phyloP scores from a whole-genome alignment of 2,888 invertebrate species.

The Kuschelorhynchus macadamiae region DNA sequence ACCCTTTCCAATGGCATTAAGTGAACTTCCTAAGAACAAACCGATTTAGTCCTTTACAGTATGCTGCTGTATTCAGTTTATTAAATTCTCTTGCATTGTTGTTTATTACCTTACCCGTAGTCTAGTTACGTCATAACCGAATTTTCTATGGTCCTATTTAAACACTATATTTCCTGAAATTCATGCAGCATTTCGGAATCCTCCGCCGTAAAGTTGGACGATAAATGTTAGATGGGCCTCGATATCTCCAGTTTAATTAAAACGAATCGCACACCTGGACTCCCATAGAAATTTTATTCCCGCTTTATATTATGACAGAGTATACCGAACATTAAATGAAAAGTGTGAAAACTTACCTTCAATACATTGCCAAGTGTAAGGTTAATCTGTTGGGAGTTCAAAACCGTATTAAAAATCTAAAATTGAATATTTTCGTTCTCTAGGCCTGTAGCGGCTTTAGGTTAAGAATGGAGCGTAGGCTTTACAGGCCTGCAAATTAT shows the following conservation, averaged over 20 bases:
- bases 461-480: too few species aligned
- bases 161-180: constrained; percentile 58
- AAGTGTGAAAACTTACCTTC: too few species aligned
- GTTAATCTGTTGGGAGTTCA: too few species aligned
- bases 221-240: constrained; percentile 25
- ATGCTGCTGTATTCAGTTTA: constrained; percentile 5
- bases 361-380: too few species aligned
- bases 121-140: constrained; percentile 51
- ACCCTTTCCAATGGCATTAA: too few species aligned
- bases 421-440: too few species aligned
- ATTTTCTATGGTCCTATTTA: constrained; percentile 62
- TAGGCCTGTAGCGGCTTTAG: too few species aligned
- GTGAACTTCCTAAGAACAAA: neutral
- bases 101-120: constrained; percentile 22
- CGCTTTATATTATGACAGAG: neutral
- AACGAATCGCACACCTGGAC: constrained; percentile 8
- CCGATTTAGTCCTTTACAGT: neutral
- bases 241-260: constrained; percentile 30
- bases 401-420: too few species aligned
- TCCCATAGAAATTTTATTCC: neutral
- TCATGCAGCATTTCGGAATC: constrained; percentile 2
- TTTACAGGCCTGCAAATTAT: too few species aligned
- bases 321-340: neutral
- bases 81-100: constrained; percentile 39
- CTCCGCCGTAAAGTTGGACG: constrained; percentile 15